A percentile compares a stretch with the other conserved stretches of the same genome.
These are phyloP conservation scores for Rhagonycha lutea DNA, from an alignment of 2,888 invertebrate species.

Conservation along the genomic window DNA sequence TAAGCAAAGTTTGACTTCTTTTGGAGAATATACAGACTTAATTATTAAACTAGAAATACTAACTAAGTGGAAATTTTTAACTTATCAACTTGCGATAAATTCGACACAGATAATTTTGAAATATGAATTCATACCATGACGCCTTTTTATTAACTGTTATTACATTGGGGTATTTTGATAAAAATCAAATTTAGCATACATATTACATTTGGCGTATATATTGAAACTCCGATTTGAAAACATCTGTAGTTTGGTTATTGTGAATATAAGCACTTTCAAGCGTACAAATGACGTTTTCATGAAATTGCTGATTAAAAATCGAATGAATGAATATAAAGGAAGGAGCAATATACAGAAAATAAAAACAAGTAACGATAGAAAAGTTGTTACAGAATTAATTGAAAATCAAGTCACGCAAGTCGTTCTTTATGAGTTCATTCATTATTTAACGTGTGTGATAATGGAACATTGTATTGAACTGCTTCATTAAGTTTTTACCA, in stretches of 20 bases:
- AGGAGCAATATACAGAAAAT: slow-evolving; percentile 5
- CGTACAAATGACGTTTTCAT: slow-evolving; percentile 1
- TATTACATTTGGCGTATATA: slow-evolving; percentile 1
- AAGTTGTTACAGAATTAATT: slow-evolving; percentile 20
- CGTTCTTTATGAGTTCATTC: slow-evolving; percentile 21
- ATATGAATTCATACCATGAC: not conserved
- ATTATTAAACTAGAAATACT: not conserved
- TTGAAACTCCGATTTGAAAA: not conserved
- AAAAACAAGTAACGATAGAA: slow-evolving; percentile 3
- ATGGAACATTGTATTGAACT: slow-evolving; percentile 27
- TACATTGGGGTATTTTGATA: not conserved
- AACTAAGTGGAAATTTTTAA: not conserved
- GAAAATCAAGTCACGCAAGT: slow-evolving; percentile 26
- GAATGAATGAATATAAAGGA: not conserved
- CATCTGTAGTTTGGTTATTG: slow-evolving; percentile 1
- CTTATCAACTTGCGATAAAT: not conserved
- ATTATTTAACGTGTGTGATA: slow-evolving; percentile 28
- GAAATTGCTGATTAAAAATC: not conserved
- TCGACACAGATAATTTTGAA: not conserved
- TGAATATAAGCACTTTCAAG: not conserved
- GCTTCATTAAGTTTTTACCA: slow-evolving; percentile 30
- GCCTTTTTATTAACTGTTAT: not conserved
- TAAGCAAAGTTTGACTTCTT: not conserved
- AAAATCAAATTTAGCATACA: slow-evolving; percentile 5
- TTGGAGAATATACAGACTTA: not conserved